Evolutionary conservation across 2,113 vertebrate genomes (phyloP), one percentile per base, ranked within the genome.

Genomic region (Hassar affinis): DNA sequence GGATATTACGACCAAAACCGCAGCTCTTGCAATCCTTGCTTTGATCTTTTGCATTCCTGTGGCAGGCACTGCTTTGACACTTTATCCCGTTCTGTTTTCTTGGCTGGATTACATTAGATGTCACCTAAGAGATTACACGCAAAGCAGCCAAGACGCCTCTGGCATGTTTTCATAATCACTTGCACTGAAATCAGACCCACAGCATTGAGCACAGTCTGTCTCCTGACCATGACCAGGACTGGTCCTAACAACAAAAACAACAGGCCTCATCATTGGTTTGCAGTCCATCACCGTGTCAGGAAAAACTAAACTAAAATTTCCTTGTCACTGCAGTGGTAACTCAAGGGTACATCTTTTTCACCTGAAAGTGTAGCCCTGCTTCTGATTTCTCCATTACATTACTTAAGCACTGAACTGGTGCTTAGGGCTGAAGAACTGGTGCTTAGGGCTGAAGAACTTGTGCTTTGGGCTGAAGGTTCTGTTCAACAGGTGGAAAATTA

Each of bases 81-180:
- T 86, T 82, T 78, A 72, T 71, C 77, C 85, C 8, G 54, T 47
- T 72, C 72, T 80, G 83, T 86, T 85, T 86, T 81, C 75, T 85
- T 86, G 80, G 76, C 86, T 80, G 64, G 81, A 79, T 79, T 86
- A 83, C 83, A 85, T 75, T 66, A 83, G 88, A 84, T 84, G 80
- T 85, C 81, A 87, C 81, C 80, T 78, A 77, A 82, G 79, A 87
- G 62, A 82, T 76, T 86, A 80, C 86, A 82, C 84, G 82, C 75
- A 71, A 78, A 82, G 85, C 20, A 59, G 84, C 81, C 62, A 52
- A 80, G 80, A 87, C 56, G 54, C 84, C 84, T 82, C 83, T 71
- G 56, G 81, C 72, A 66, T 82, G 86, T 85, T 87, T 85, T 83
- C 82, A 83, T 61, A 82, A 81, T 78, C 82, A 84, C 82, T 83